Base-by-base conservation (phyloP, 2,888 invertebrate genomes). In the Caenorhabditis sp. region DNA sequence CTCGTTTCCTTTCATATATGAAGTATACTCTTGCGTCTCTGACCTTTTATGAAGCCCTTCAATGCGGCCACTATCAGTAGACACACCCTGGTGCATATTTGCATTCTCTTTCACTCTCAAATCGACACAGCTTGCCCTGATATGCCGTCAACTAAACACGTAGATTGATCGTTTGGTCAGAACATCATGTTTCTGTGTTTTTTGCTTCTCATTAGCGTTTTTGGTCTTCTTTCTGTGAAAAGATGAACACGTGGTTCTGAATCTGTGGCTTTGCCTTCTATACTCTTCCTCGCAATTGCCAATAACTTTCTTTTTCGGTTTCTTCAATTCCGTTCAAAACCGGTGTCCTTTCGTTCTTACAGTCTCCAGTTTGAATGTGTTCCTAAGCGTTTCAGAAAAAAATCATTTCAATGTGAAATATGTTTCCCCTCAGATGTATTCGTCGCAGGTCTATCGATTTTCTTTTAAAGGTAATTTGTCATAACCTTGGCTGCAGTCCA, bases 391-490 rank as follows among this genome's bases (percentile, higher is more conserved):
- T 74, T 60, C 65, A 74, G 65, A 67, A 50, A 11, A 72, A 50
- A 8, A 72, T 22, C 55, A 13, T 65, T 58, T 67, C 15, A 74
- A 74, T 65, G 74, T 65, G 22, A 70, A 51, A 72, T 37, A 80
- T 80, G 80, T 80, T 80, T 50, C 80, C 80, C 5, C 53, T 80
- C 4, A 51, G 80, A 56, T 80, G 80, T 50, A 72, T 80, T 40
- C 68, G 80, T 37, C 53, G 62, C 20, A 53, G 80, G n/a, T 72
- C 80, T 18, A 61, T 80, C 20, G 80, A 80, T 44, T 72, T 80
- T 24, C 20, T 62, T 50, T 40, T 80, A 40, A 80, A 76, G 53
- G 76, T 76, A 32, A 32, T 6, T 32, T 35, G 15, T 24, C n/a
- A n/a, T n/a, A n/a, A n/a, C n/a, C n/a, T n/a, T n/a, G 32, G 9